Evolutionary conservation across 2,113 vertebrate species (phyloP).

Genomic region (Misgurnus mizolepis): DNA sequence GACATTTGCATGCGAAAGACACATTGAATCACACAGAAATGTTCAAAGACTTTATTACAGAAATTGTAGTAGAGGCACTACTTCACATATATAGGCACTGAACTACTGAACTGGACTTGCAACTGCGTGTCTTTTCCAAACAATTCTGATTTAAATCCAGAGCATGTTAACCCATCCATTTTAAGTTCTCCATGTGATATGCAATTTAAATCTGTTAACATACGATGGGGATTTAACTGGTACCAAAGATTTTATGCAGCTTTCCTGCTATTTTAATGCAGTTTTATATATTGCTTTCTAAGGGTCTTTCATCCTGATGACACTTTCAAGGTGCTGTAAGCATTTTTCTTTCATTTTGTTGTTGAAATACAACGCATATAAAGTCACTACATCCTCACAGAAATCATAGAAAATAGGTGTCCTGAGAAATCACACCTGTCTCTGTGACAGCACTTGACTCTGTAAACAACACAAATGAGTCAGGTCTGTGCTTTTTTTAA

Average conservation of each 20-base stretch:
- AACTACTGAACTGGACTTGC: slow-evolving; percentile 75
- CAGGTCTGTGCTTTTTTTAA: not conserved
- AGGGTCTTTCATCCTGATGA: not conserved
- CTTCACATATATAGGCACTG: slow-evolving; percentile 83
- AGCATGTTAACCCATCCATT: slow-evolving; percentile 45
- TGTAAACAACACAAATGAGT: not conserved
- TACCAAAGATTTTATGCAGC: not conserved
- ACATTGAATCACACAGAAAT: slow-evolving; percentile 56
- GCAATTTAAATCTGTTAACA: slow-evolving; percentile 34
- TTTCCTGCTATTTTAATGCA: slow-evolving; percentile 8
- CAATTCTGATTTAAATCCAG: slow-evolving; percentile 40
- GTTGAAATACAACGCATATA: not conserved
- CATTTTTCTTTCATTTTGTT: not conserved
- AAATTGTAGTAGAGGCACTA: slow-evolving; percentile 76
- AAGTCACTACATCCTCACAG: not conserved
- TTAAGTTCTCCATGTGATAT: slow-evolving; percentile 45
- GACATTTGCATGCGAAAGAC: slow-evolving; percentile 17
- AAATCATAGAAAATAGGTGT: not conserved
- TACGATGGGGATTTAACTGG: slow-evolving; percentile 19
- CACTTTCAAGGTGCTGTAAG: slow-evolving; percentile 33
- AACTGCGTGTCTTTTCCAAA: slow-evolving; percentile 50
- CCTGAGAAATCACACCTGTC: not conserved
- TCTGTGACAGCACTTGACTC: not conserved
- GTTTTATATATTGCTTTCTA: slow-evolving; percentile 37
- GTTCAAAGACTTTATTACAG: slow-evolving; percentile 79